These are phyloP conservation scores for Epizoanthus rinbou DNA, from an alignment of 92 coral and sea anemone species.

Conservation along the genomic window DNA sequence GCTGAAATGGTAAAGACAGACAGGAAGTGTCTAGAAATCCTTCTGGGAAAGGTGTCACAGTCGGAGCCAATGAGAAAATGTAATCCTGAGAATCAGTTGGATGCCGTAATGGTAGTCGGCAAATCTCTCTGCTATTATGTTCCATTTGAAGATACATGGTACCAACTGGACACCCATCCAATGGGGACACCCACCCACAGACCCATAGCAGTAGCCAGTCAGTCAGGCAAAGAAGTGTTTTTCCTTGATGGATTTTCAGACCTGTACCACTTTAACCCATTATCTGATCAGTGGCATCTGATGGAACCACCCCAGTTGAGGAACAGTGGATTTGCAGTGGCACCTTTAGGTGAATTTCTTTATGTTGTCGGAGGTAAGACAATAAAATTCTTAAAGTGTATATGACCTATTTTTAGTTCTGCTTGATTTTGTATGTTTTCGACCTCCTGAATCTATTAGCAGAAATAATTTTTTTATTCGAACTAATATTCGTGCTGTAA, in stretches of 20 bases:
- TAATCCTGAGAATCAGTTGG: conserved; percentile 14
- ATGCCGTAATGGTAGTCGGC: conserved; percentile 15
- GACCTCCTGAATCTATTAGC: too few species aligned
- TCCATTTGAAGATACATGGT: conserved; percentile 43
- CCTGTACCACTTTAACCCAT: conserved; percentile 7
- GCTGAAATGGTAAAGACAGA: conserved; percentile 32
- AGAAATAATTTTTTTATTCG: too few species aligned
- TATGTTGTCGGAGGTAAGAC: conserved; percentile 38
- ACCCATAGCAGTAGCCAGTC: conserved; percentile 26
- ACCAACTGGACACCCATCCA: conserved; percentile 4
- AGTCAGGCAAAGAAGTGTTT: conserved; percentile 37
- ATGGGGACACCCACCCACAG: not conserved
- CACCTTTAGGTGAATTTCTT: conserved; percentile 16
- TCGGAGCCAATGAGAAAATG: conserved; percentile 37
- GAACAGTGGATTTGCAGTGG: conserved; percentile 26
- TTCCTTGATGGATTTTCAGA: conserved; percentile 36
- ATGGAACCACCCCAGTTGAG: conserved; percentile 14
- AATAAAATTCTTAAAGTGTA: too few species aligned
- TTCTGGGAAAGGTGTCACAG: conserved; percentile 17
- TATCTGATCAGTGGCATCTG: conserved; percentile 8
- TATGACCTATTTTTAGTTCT: too few species aligned
- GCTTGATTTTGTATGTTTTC: too few species aligned
- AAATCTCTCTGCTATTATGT: conserved; percentile 6
- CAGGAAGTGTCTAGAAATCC: conserved; percentile 21
- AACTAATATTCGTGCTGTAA: too few species aligned